These are phyloP conservation scores for Rallus crepitans DNA, from an alignment of 2,797 vertebrate genomes.

Conservation along the genomic window DNA sequence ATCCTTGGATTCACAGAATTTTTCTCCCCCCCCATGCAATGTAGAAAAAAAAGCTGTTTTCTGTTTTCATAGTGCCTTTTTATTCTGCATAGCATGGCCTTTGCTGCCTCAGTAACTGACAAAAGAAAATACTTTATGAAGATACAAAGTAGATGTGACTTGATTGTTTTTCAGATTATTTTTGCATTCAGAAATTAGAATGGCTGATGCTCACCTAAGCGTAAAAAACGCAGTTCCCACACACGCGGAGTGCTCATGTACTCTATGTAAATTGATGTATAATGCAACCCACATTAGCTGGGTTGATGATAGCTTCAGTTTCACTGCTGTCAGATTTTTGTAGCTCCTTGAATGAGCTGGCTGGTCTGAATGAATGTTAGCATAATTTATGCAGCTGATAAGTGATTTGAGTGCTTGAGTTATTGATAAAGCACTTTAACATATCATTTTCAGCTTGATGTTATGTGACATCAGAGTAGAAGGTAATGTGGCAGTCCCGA, in stretches of 20 bases:
- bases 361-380: conserved; percentile 74
- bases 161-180: conserved; percentile 65
- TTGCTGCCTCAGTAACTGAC: neutral
- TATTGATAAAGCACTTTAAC: conserved; percentile 90
- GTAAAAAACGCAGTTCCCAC: conserved; percentile 62
- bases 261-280: conserved; percentile 83
- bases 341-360: conserved; percentile 80
- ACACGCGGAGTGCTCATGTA: neutral
- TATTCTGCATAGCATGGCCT: neutral
- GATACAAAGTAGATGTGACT: neutral
- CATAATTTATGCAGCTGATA: conserved; percentile 87
- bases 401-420: conserved; percentile 79
- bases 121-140: conserved; percentile 10
- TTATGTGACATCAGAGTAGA: conserved; percentile 77
- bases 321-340: conserved; percentile 80
- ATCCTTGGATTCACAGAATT: neutral
- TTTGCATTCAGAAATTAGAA: conserved; percentile 82
- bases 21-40: neutral
- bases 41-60: neutral
- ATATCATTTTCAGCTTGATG: conserved; percentile 80
- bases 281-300: conserved; percentile 80
- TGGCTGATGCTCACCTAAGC: conserved; percentile 77
- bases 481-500: conserved; percentile 58
- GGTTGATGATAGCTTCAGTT: conserved; percentile 79
- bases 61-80: neutral